Evolutionary conservation across 2,888 invertebrate species (phyloP).

Genomic region (Erannis defoliaria): DNA sequence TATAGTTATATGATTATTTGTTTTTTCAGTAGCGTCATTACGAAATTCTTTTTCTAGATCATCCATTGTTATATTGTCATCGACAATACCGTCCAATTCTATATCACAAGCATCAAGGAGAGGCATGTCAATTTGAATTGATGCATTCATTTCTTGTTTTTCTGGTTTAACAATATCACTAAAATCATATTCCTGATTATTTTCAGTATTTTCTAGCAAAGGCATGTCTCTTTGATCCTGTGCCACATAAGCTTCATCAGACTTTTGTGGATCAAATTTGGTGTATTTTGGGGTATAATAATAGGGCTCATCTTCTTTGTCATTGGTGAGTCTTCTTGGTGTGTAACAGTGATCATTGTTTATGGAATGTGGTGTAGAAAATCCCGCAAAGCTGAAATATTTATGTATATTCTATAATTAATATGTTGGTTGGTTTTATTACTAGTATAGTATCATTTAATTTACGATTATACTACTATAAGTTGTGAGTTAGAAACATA

Average conservation of each 20-base stretch:
- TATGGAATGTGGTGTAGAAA: conserved; percentile 64
- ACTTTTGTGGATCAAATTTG: conserved; percentile 15
- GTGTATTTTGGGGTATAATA: conserved; percentile 30
- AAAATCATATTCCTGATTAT: not conserved
- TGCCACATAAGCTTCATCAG: conserved; percentile 7
- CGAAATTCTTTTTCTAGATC: conserved; percentile 7
- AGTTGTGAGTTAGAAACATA: too few species aligned
- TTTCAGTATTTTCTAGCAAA: conserved; percentile 23
- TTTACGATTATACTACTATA: too few species aligned
- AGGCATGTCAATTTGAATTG: conserved; percentile 21
- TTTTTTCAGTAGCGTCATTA: not conserved
- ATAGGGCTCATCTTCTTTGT: conserved; percentile 41
- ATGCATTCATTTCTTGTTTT: conserved; percentile 1
- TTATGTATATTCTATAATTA: not conserved
- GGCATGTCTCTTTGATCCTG: conserved; percentile 39
- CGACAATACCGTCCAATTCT: conserved; percentile 17
- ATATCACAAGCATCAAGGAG: conserved; percentile 11
- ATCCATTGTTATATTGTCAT: not conserved
- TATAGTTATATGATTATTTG: not conserved
- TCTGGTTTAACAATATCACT: not conserved
- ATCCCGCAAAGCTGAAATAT: conserved; percentile 68
- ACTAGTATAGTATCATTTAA: too few species aligned
- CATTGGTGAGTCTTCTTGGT: conserved; percentile 52
- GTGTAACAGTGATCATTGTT: conserved; percentile 62
- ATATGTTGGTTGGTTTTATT: too few species aligned